Percentiles rank a stretch among this genome's conserved stretches.
These are phyloP conservation scores for Anguilla megastoma DNA, from an alignment of 2,797 vertebrate genomes.

Conservation along the genomic window DNA sequence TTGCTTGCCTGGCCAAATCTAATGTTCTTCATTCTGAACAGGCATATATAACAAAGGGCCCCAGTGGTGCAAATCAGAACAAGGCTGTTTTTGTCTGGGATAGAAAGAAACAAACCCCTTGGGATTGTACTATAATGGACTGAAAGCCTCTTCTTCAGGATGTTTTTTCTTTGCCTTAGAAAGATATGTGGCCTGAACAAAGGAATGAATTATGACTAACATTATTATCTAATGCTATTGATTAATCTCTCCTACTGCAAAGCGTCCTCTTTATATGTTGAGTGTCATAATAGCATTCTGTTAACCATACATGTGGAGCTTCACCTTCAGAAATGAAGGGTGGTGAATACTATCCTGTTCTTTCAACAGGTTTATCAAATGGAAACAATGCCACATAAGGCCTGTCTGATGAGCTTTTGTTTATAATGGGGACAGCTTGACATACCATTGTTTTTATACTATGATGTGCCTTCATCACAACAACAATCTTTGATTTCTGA, in stretches of 20 bases:
- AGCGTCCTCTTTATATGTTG: background rate
- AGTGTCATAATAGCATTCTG: constrained; percentile 8
- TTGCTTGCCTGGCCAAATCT: background rate
- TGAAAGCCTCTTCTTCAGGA: constrained; percentile 22
- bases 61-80: constrained; percentile 24
- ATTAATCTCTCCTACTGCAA: constrained; percentile 2
- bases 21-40: constrained; percentile 25
- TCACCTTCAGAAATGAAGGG: background rate
- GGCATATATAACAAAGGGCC: background rate
- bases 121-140: constrained; percentile 19
- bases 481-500: background rate
- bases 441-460: background rate
- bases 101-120: constrained; percentile 22
- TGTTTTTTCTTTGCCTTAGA: background rate
- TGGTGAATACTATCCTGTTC: background rate
- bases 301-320: background rate
- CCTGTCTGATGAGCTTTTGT: background rate
- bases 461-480: background rate
- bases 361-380: background rate
- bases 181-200: constrained; percentile 2
- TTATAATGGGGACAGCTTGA: background rate
- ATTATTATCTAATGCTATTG: constrained; percentile 20
- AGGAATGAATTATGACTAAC: constrained; percentile 26
- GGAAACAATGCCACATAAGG: background rate
- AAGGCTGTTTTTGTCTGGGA: background rate